Percentiles rank a stretch among this genome's conserved stretches.
These are phyloP conservation scores for Halcyon badia DNA, from an alignment of 2,797 vertebrate genomes.

Conservation along the genomic window DNA sequence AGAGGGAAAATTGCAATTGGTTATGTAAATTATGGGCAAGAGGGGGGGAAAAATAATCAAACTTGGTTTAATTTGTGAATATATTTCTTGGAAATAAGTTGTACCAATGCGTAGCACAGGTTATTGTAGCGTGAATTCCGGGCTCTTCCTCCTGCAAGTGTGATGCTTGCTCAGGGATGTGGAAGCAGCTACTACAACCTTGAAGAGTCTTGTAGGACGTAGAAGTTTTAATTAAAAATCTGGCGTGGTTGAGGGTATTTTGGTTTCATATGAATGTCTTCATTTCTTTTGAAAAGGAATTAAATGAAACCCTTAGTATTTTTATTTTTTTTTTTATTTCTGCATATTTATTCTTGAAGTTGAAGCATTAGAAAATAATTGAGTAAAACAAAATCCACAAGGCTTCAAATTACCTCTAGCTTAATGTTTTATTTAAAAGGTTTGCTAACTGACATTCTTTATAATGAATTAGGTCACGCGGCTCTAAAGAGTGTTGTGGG, in stretches of 20 bases:
- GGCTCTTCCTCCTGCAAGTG: not conserved
- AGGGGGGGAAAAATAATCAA: not conserved
- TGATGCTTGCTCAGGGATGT: not conserved
- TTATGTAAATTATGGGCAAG: slow-evolving; percentile 33
- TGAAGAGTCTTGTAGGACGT: slow-evolving; percentile 45
- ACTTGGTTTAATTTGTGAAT: slow-evolving; percentile 29
- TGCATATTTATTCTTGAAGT: slow-evolving; percentile 73
- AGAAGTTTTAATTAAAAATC: slow-evolving; percentile 60
- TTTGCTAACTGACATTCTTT: slow-evolving; percentile 71
- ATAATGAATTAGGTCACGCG: slow-evolving; percentile 65
- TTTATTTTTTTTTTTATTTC: not conserved
- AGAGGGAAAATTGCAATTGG: not conserved
- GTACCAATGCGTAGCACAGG: rapidly evolving
- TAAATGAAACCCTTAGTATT: slow-evolving; percentile 41
- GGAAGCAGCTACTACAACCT: slow-evolving; percentile 36
- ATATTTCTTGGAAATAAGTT: slow-evolving; percentile 7
- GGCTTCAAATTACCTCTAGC: slow-evolving; percentile 72
- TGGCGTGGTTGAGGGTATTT: slow-evolving; percentile 22
- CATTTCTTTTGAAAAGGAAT: slow-evolving; percentile 52
- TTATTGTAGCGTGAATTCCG: not conserved
- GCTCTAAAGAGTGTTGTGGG: slow-evolving; percentile 48
- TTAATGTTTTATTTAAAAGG: slow-evolving; percentile 77
- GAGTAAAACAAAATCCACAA: slow-evolving; percentile 75
- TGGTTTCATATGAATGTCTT: slow-evolving; percentile 51
- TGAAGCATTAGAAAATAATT: slow-evolving; percentile 74